Conservation (phyloP, 2,113 vertebrate species). For the Peromyscus maniculatus region DNA sequence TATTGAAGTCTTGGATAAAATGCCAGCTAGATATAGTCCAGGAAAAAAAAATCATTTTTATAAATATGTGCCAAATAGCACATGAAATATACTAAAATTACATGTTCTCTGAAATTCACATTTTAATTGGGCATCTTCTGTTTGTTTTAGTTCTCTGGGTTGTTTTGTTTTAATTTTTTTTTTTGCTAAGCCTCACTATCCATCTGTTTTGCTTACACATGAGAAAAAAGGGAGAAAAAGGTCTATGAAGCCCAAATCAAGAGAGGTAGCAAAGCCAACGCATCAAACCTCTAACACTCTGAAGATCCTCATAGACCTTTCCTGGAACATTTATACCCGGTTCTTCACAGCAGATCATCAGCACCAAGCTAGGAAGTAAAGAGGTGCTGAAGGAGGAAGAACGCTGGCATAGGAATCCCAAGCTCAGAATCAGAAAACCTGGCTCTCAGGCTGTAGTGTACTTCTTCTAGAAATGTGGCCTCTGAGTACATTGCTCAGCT, state of each 20-base stretch:
- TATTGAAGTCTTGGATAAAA: neutral
- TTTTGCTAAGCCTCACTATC: constrained; percentile 24
- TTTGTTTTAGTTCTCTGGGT: neutral
- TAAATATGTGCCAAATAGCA: constrained; percentile 5
- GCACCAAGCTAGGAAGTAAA: neutral
- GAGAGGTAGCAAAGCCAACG: neutral
- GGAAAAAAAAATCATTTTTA: constrained; percentile 16
- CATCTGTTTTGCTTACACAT: constrained; percentile 8
- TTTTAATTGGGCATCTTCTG: neutral
- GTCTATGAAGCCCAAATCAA: neutral
- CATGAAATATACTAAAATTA: neutral
- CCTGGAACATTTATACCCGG: neutral
- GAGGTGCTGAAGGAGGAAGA: neutral
- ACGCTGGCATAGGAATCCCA: neutral
- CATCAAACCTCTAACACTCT: neutral
- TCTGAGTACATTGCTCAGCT: neutral
- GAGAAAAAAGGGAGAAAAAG: constrained; percentile 32
- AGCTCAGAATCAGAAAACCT: neutral
- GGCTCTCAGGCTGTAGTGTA: neutral
- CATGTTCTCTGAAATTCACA: constrained; percentile 49
- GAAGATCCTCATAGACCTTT: neutral
- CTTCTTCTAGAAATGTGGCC: neutral
- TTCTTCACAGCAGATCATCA: neutral
- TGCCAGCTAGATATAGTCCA: neutral
- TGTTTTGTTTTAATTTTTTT: neutral